Percentiles rank a stretch among this genome's conserved stretches.
Conservation (phyloP, 2,797 vertebrate genomes). For the Falco novaeseelandiae region DNA sequence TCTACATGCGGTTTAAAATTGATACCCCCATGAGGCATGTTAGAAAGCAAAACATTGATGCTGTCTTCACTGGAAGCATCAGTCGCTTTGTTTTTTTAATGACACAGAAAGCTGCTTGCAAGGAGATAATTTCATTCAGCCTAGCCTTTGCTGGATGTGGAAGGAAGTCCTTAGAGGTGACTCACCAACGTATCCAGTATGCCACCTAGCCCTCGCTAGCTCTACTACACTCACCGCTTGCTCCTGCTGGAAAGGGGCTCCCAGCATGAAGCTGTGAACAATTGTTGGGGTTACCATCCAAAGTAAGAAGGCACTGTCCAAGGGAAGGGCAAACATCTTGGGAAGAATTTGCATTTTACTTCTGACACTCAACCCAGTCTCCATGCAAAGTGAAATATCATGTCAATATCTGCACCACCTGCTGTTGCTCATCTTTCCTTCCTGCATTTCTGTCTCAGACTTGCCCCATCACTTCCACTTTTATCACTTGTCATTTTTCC, state of each 20-base stretch:
- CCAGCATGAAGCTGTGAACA: not conserved
- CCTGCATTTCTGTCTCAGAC: not conserved
- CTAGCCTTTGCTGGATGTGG: slow-evolving; percentile 16
- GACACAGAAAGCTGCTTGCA: slow-evolving; percentile 60
- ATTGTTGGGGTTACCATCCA: not conserved
- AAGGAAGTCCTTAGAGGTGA: slow-evolving; percentile 62
- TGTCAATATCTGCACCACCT: not conserved
- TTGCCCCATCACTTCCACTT: not conserved
- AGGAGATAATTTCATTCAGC: slow-evolving; percentile 68
- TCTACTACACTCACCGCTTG: slow-evolving; percentile 56
- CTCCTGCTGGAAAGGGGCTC: not conserved
- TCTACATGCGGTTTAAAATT: slow-evolving; percentile 61
- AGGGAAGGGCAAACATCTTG: not conserved
- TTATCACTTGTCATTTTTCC: not conserved
- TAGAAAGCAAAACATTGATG: slow-evolving; percentile 71
- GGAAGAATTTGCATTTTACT: not conserved
- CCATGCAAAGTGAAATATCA: not conserved
- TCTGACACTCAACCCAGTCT: not conserved
- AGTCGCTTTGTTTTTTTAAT: slow-evolving; percentile 62
- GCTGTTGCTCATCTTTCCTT: not conserved
- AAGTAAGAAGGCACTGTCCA: not conserved
- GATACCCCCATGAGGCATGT: slow-evolving; percentile 62
- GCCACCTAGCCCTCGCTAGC: slow-evolving; percentile 78
- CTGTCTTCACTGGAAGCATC: slow-evolving; percentile 64
- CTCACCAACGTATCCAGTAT: slow-evolving; percentile 73